Evolutionary conservation across 2,797 vertebrate genomes (phyloP).

Genomic region (Amphiprion clarkii): DNA sequence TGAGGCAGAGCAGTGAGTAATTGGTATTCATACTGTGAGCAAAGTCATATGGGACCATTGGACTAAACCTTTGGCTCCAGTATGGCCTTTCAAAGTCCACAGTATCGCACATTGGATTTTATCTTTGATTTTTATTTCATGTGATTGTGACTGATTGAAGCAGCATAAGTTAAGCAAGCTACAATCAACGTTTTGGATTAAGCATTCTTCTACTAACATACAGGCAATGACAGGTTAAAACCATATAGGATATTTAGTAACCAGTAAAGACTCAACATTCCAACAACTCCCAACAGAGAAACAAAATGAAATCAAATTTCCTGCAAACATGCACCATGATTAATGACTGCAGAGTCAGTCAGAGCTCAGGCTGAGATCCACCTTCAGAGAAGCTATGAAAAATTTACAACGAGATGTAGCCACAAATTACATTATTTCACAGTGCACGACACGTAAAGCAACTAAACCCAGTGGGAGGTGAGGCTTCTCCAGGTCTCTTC

Average conservation of each 20-base stretch:
- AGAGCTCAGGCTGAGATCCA: slow-evolving; percentile 1
- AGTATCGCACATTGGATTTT: background rate
- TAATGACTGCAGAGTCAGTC: slow-evolving; percentile 4
- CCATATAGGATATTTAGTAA: background rate
- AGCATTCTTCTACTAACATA: background rate
- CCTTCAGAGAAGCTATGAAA: slow-evolving; percentile 9
- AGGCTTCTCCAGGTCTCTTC: slow-evolving; percentile 3
- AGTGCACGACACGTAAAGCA: background rate
- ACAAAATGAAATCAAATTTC: background rate
- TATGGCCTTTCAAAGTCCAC: background rate
- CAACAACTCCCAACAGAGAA: background rate
- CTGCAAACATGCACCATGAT: slow-evolving; percentile 7
- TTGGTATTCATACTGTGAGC: background rate
- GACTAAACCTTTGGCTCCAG: background rate
- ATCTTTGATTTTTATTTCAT: background rate
- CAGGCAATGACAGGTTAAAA: too few species aligned
- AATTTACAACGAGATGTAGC: slow-evolving; percentile 5
- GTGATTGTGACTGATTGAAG: too few species aligned
- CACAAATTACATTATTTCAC: slow-evolving; percentile 3
- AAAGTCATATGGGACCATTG: background rate
- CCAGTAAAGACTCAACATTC: background rate
- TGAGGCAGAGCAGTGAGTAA: background rate
- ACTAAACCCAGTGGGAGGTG: background rate
- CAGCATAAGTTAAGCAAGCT: too few species aligned
- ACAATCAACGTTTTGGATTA: background rate